Evolutionary conservation across 2,888 invertebrate species (phyloP).

Genomic region (Nomada hirtipes): DNA sequence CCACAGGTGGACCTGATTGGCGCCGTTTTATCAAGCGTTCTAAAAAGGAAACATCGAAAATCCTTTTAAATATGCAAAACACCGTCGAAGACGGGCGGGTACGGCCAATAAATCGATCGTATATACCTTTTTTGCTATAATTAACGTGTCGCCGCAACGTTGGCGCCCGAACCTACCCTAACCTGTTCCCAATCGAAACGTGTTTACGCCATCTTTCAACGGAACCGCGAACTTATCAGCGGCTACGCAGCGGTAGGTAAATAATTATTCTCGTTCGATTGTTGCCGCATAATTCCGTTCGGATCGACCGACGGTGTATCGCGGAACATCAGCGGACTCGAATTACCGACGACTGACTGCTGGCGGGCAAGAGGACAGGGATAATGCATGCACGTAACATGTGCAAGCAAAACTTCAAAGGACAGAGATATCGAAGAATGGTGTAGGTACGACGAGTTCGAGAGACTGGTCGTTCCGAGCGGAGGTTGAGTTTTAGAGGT

Average conservation of each 20-base stretch:
- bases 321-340: not conserved
- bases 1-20: conserved; percentile 21
- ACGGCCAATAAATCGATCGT: conserved; percentile 41
- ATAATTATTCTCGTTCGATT: conserved; percentile 3
- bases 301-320: not conserved
- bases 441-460: not conserved
- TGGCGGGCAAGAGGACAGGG: no score
- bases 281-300: conserved; percentile 8
- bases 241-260: conserved; percentile 28
- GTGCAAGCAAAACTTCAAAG: not conserved
- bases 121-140: conserved; percentile 36
- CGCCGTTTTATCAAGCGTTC: conserved; percentile 26
- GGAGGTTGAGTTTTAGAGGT: conserved; percentile 45
- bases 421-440: not conserved
- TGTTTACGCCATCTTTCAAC: conserved; percentile 35
- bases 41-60: conserved; percentile 36
- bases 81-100: conserved; percentile 9
- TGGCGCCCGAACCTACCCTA: conserved; percentile 48
- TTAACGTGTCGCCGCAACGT: conserved; percentile 35
- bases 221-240: conserved; percentile 7
- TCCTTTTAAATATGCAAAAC: conserved; percentile 46
- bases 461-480: conserved; percentile 13
- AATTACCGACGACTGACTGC: not conserved
- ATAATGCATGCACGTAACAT: not conserved
- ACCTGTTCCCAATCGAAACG: conserved; percentile 41